Evolutionary conservation across 2,888 invertebrate species (phyloP).

Genomic region (Fragum fragum): DNA sequence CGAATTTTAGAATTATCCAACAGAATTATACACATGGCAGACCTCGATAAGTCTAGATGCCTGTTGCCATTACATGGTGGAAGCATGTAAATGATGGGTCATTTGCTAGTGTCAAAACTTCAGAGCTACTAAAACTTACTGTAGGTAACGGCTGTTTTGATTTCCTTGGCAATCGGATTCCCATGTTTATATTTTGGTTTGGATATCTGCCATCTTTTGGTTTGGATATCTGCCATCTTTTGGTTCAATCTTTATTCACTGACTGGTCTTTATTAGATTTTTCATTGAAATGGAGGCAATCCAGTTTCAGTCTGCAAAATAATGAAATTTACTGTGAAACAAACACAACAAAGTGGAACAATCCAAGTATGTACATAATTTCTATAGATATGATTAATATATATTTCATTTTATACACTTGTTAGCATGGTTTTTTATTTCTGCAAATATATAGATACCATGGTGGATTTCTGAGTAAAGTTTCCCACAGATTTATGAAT

Average conservation of each 20-base stretch:
- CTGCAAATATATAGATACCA: too few relatives aligned
- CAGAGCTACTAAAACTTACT: not conserved
- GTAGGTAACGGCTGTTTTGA: not conserved
- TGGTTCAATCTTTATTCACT: constrained; percentile 9
- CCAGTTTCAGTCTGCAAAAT: constrained; percentile 26
- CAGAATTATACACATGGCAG: too few relatives aligned
- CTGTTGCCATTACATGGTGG: not conserved
- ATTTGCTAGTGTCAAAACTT: not conserved
- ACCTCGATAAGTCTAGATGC: too few relatives aligned
- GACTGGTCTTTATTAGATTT: constrained; percentile 26
- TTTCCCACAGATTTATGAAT: too few relatives aligned
- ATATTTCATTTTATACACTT: not conserved
- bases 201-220: too few relatives aligned
- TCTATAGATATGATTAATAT: not conserved
- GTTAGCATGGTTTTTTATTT: not conserved
- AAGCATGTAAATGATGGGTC: not conserved
- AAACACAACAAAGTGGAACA: not conserved
- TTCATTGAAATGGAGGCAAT: constrained; percentile 39
- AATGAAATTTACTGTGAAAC: not conserved
- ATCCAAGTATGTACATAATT: not conserved
- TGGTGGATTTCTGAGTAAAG: too few relatives aligned
- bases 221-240: too few relatives aligned
- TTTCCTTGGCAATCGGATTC: constrained; percentile 4
- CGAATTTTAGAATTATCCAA: too few relatives aligned
- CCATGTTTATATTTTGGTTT: constrained; percentile 20